Conservation (phyloP, 2,113 vertebrate genomes). For the Sturnira hondurensis region DNA sequence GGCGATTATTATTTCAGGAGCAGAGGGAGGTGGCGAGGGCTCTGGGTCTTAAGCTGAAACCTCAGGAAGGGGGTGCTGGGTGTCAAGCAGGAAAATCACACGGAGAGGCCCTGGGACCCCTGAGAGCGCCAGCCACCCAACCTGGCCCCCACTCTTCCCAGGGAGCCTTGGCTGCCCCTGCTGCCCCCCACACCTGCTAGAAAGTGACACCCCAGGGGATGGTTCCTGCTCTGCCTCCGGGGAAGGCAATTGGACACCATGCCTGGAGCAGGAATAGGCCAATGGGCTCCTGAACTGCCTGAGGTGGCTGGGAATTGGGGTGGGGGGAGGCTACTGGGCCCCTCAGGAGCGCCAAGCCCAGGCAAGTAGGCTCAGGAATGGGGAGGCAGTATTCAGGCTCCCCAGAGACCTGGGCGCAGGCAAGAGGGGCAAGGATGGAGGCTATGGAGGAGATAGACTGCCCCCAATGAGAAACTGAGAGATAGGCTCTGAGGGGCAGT, state of each 20-base stretch:
- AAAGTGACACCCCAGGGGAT: background rate
- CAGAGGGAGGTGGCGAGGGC: background rate
- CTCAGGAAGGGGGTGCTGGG: background rate
- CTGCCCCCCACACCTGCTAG: background rate
- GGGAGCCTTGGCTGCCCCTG: background rate
- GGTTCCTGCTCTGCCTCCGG: background rate
- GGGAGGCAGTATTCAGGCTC: background rate
- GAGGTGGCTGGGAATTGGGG: background rate
- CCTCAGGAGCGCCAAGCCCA: background rate
- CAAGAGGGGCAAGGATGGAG: background rate
- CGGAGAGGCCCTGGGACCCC: background rate
- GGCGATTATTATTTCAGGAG: background rate
- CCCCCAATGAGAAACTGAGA: background rate
- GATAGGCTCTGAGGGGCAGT: background rate
- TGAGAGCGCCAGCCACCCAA: fast-evolving
- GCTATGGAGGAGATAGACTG: fast-evolving
- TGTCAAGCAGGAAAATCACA: background rate
- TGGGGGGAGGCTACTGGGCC: fast-evolving
- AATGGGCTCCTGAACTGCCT: background rate
- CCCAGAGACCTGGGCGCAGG: background rate
- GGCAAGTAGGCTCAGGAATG: background rate
- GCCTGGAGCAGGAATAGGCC: background rate
- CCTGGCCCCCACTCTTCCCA: background rate
- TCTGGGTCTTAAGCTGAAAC: background rate
- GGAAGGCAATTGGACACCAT: background rate